These are phyloP conservation scores for Luidia sarsii DNA, from an alignment of 53 echinoderm and acorn worm genomes.

Conservation along the genomic window DNA sequence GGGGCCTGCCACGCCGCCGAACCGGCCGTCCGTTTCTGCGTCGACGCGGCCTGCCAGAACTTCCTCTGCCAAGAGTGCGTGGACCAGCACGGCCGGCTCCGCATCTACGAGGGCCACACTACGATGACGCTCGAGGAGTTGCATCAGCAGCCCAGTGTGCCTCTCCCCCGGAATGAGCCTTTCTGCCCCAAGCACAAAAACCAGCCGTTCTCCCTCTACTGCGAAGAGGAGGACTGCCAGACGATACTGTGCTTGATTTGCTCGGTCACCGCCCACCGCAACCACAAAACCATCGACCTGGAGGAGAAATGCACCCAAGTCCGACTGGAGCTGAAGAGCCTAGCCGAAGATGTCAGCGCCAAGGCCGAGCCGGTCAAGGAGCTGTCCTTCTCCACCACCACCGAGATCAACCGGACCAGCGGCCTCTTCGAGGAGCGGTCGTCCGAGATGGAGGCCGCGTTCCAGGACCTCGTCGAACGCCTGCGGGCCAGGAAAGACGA, in stretches of 20 bases:
- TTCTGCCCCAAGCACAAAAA: constrained; percentile 11
- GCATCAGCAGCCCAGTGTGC: constrained; percentile 9
- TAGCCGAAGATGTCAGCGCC: background rate
- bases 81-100: background rate
- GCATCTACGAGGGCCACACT: background rate
- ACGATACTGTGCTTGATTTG: constrained; percentile 8
- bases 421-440: background rate
- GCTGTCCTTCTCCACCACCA: background rate
- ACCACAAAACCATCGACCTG: constrained; percentile 4
- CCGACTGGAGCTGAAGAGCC: background rate
- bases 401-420: constrained; percentile 4
- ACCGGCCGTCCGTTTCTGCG: constrained; percentile 48
- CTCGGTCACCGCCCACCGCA: background rate
- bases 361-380: background rate
- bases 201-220: constrained; percentile 11
- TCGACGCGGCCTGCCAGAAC: constrained; percentile 7
- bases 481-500: background rate
- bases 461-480: background rate
- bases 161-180: background rate
- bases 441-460: background rate
- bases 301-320: background rate
- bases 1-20: constrained; percentile 40
- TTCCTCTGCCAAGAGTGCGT: constrained; percentile 63
- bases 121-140: constrained; percentile 13
- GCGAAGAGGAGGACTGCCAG: constrained; percentile 22